phyloP scores from a whole-genome alignment of 2,113 vertebrate species.

The Stigmatopora argus region DNA sequence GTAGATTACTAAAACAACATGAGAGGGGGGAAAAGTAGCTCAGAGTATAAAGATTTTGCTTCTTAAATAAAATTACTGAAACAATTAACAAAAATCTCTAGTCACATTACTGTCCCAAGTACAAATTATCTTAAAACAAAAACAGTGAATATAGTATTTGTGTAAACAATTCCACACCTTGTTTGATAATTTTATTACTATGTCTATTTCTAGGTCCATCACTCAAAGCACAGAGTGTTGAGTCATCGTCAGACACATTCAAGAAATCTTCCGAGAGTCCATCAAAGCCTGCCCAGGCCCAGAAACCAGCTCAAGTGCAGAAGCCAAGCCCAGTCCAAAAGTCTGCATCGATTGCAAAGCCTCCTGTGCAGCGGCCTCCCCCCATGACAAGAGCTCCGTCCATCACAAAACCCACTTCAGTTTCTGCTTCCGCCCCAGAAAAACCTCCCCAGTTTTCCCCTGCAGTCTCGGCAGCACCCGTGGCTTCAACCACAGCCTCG shows the following conservation, averaged over 20 bases:
- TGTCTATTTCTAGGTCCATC: slow-evolving; percentile 83
- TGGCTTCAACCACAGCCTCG: slow-evolving; percentile 43
- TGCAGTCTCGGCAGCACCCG: slow-evolving; percentile 32
- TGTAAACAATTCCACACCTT: slow-evolving; percentile 3
- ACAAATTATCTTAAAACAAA: too few relatives aligned
- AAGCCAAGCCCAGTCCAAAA: slow-evolving; percentile 66
- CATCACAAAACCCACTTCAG: slow-evolving; percentile 40
- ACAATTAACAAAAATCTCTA: too few relatives aligned
- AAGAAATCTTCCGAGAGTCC: slow-evolving; percentile 69
- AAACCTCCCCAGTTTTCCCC: slow-evolving; percentile 48
- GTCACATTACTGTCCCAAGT: too few relatives aligned
- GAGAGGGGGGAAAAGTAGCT: not conserved
- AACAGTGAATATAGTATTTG: not conserved
- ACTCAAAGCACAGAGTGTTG: slow-evolving; percentile 85
- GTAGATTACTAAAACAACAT: too few relatives aligned
- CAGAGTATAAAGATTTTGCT: not conserved
- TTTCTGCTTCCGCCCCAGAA: slow-evolving; percentile 30
- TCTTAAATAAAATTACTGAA: too few relatives aligned
- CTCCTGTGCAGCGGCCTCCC: slow-evolving; percentile 62
- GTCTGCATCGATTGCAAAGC: slow-evolving; percentile 55
- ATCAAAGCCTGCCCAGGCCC: slow-evolving; percentile 69
- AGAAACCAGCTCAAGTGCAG: slow-evolving; percentile 58
- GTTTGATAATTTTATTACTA: not conserved
- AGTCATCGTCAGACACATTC: slow-evolving; percentile 74
- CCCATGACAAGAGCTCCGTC: slow-evolving; percentile 60